A percentile compares a stretch with the other conserved stretches of the same genome.
Conservation (phyloP, 2,113 vertebrate species). For the Raja brachyura region DNA sequence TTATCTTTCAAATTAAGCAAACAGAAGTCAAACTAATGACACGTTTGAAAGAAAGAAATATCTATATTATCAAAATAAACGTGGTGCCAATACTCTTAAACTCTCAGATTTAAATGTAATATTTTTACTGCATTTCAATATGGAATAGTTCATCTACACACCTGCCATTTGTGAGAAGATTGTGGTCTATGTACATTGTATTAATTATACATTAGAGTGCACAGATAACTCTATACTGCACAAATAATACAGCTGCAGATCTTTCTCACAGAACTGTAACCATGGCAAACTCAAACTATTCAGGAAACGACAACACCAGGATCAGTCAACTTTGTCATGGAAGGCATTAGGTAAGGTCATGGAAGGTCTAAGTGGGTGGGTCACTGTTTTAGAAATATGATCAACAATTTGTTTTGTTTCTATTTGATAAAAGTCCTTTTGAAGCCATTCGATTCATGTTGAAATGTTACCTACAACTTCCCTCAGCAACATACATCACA, state of each 20-base stretch:
- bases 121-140: neutral
- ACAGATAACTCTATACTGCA: neutral
- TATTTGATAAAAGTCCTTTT: neutral
- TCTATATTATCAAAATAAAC: neutral
- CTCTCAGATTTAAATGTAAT: neutral
- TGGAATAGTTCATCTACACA: neutral
- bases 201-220: neutral
- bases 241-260: neutral
- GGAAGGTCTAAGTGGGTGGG: neutral
- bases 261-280: neutral
- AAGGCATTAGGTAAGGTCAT: neutral
- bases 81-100: neutral
- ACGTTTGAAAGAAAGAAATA: neutral
- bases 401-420: neutral
- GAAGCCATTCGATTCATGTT: neutral
- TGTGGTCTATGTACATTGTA: neutral
- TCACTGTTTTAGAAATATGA: neutral
- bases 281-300: neutral
- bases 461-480: neutral
- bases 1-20: neutral
- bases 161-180: neutral
- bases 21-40: neutral
- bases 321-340: conserved; percentile 3
- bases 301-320: neutral
- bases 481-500: neutral